Evolutionary conservation across 2,888 invertebrate genomes (phyloP), one percentile per base, ranked within the genome.

Genomic region (Biston betularia): DNA sequence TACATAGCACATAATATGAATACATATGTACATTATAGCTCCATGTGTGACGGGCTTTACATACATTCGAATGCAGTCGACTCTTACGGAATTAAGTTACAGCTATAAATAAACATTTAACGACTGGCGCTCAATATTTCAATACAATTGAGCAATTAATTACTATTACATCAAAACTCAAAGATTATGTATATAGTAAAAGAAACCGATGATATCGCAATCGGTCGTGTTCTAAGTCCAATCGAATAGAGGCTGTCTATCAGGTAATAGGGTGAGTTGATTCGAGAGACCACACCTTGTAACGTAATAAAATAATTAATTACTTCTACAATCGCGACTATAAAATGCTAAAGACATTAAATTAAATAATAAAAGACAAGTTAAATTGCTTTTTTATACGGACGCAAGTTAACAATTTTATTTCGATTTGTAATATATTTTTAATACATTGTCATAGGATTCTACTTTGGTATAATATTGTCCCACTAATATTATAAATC

Each of bases 111-210:
- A 65, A 46, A 50, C 50, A 56, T 60, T 60, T 35, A 60, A 60
- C 59, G 64, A 54, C 35, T 15, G 55, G 24, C 50, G 60, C 34
- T 58, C 12, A 56, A 60, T 24, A 56, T 60, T 60, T 65, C 55
- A 65, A 65, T 60, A 65, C 24, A 65, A 65, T 65, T 65, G 55
- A 50, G 65, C 59, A 65, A 65, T 60, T 60, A 60, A 60, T 56
- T 15, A 55, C 49, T 35, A 44, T 65, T 65, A 44, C 59, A 65
- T 65, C 65, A 59, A 35, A 55, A 50, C 49, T 64, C 15, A 7
- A 34, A 42, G 42, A 60, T 65, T 60, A 55, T 64, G 54, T 59
- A 59, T 49, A 55, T 44, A 59, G 58, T 52, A 50, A 59, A 65
- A 55, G 42, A 40, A 34, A 52, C 44, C 53, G 53, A 48, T 48